These are phyloP conservation scores for Lophotriccus pileatus DNA, from an alignment of 2,797 vertebrate species.

Conservation along the genomic window DNA sequence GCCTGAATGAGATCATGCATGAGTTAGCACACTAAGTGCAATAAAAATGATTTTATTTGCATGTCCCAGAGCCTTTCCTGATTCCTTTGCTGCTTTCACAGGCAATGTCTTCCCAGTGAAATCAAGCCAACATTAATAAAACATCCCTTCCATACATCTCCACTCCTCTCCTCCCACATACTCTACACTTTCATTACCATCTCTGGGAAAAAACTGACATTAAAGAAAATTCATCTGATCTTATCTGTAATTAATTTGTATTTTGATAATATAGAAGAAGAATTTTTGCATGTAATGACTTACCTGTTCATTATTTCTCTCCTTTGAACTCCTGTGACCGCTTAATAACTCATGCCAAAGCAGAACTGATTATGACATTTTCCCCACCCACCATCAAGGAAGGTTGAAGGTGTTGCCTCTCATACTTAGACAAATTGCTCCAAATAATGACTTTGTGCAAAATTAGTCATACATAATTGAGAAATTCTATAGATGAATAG, in stretches of 20 bases:
- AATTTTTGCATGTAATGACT: conserved; percentile 78
- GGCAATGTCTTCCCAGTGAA: conserved; percentile 63
- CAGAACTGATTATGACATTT: conserved; percentile 69
- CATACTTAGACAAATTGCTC: conserved; percentile 83
- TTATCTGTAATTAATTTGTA: conserved; percentile 84
- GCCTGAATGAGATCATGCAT: conserved; percentile 67
- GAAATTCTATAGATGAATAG: conserved; percentile 79
- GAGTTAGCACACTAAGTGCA: conserved; percentile 68
- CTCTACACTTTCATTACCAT: conserved; percentile 66
- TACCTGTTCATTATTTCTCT: conserved; percentile 79
- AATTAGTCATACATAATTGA: conserved; percentile 87
- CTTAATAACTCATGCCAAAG: conserved; percentile 74
- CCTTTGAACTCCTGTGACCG: conserved; percentile 81
- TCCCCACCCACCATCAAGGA: conserved; percentile 75
- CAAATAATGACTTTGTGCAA: conserved; percentile 83
- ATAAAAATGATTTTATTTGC: conserved; percentile 74
- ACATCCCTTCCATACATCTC: conserved; percentile 59
- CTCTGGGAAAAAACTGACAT: conserved; percentile 79
- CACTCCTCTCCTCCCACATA: conserved; percentile 64
- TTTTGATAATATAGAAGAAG: conserved; percentile 79
- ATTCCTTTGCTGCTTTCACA: conserved; percentile 63
- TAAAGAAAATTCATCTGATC: conserved; percentile 79
- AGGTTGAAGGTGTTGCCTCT: conserved; percentile 79
- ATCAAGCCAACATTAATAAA: conserved; percentile 64
- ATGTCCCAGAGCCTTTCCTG: conserved; percentile 70